A percentile compares a stretch with the other conserved stretches of the same genome.
Evolutionary conservation across 2,888 invertebrate species (phyloP).

Genomic region (Caenorhabditis wallacei): DNA sequence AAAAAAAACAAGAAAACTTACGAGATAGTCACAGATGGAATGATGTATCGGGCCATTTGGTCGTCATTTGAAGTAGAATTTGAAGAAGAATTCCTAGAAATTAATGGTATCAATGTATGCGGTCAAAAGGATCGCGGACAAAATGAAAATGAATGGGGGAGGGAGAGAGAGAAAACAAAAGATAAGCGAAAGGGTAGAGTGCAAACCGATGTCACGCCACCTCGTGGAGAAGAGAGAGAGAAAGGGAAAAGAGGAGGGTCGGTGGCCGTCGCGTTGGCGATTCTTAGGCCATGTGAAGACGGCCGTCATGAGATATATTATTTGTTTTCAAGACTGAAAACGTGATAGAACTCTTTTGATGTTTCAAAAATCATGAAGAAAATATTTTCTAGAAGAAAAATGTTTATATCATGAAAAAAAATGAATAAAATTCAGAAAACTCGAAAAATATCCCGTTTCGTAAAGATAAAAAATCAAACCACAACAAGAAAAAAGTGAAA

Average conservation of each 20-base stretch:
- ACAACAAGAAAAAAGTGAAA: background rate
- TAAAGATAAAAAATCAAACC: background rate
- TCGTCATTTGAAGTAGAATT: conserved; percentile 45
- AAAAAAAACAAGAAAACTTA: conserved; percentile 31
- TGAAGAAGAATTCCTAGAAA: conserved; percentile 36
- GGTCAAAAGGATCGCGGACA: conserved; percentile 21
- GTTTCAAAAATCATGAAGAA: conserved; percentile 16
- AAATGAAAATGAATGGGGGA: conserved; percentile 40
- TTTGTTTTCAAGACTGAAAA: background rate
- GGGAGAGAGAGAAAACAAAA: conserved; percentile 50
- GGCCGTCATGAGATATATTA: background rate
- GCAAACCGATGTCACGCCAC: conserved; percentile 62
- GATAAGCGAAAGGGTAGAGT: conserved; percentile 42
- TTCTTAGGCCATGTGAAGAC: conserved; percentile 30
- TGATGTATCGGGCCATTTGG: conserved; percentile 71
- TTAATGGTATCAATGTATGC: conserved; percentile 7
- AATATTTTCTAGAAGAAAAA: background rate
- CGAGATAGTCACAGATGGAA: conserved; percentile 70
- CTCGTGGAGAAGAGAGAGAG: conserved; percentile 9
- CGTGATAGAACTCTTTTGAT: background rate
- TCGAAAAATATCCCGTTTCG: background rate
- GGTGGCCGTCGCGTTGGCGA: background rate
- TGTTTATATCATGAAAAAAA: no score
- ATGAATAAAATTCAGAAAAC: background rate
- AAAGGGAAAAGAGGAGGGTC: background rate